Evolutionary conservation across 2,113 vertebrate genomes (phyloP).

Genomic region (Ameiurus melas): DNA sequence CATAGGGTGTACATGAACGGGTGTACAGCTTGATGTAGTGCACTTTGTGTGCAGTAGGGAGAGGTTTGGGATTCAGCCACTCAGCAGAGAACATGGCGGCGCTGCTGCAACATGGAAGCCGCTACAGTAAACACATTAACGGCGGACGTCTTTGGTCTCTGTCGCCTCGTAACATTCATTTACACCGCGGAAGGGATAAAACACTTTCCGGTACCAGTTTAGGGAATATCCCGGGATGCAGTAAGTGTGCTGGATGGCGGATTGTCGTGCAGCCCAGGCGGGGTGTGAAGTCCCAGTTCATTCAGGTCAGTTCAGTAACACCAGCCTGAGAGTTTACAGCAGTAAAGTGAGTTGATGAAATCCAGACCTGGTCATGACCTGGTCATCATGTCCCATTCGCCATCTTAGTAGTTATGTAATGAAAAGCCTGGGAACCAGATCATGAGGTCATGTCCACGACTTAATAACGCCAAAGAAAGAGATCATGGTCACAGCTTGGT

Average conservation of each 20-base stretch:
- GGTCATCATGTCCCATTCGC: not conserved
- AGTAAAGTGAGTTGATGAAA: not conserved
- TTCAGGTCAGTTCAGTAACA: constrained; percentile 60
- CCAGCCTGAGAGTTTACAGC: not conserved
- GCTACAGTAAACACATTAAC: constrained; percentile 54
- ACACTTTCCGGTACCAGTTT: not conserved
- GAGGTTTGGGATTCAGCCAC: not conserved
- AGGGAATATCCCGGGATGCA: not conserved
- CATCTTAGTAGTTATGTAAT: not conserved
- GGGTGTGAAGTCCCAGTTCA: constrained; percentile 38
- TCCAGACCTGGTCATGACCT: not conserved
- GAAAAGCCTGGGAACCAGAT: not conserved
- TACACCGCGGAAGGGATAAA: not conserved
- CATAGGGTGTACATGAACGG: not conserved
- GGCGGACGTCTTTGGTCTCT: constrained; percentile 46
- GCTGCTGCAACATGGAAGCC: constrained; percentile 52
- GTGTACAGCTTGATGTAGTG: not conserved
- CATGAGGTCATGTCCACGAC: not conserved
- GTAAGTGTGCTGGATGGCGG: constrained; percentile 3
- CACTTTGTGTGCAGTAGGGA: not conserved
- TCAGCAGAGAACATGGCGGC: constrained; percentile 62
- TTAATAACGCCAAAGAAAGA: too few species aligned
- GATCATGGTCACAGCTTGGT: not conserved
- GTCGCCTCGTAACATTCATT: constrained; percentile 26
- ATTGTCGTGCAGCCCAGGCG: constrained; percentile 31